Base-by-base conservation (phyloP, 1,140 invertebrate species). In the Papilio machaon region DNA sequence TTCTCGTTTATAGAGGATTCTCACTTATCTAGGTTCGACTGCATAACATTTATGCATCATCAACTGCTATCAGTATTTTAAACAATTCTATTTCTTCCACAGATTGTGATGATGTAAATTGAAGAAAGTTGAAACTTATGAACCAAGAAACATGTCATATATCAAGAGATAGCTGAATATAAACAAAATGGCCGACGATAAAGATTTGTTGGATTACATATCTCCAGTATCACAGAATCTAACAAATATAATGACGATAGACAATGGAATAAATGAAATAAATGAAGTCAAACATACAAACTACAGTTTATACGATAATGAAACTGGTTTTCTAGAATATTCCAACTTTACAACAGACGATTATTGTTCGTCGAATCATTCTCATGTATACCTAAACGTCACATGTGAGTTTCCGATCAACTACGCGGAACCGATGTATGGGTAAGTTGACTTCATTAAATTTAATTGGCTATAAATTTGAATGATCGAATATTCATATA, bases 341-440 rank as follows among this genome's bases (percentile, higher is more conserved):
- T 86, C 89, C 7, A 94, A 94, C 80, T 94, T 94, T 74, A 89
- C 89, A 0, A 84, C 86, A 0, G 91, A 92, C 23, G 91, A 94
- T 80, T 94, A 87, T 73, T 94, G 93, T 81, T 81, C 86, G 6
- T 92, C 92, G 2, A 94, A 94, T 49, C 85, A 90, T 80, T 93
- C 92, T 0, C 93, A 93, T 43, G 88, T 89, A 1, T 95, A 93
- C 82, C 85, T 97, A 74, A 97, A 97, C 88, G 95, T 97, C 0
- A 97, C 96, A 0, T 95, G 94, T 73, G 96, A 96, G 82, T 93
- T 96, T 82, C 96, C 97, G 2, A 96, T 97, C 52, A 94, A 95
- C 47, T 97, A 97, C 90, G 97, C 96, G 0, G 93, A 96, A 58
- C 96, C 96, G 79, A 95, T 96, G 93, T 97, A 97, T 90, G 97